Evolutionary conservation across 2,113 vertebrate genomes (phyloP).

Genomic region (Cyanoramphus novaezelandiae): DNA sequence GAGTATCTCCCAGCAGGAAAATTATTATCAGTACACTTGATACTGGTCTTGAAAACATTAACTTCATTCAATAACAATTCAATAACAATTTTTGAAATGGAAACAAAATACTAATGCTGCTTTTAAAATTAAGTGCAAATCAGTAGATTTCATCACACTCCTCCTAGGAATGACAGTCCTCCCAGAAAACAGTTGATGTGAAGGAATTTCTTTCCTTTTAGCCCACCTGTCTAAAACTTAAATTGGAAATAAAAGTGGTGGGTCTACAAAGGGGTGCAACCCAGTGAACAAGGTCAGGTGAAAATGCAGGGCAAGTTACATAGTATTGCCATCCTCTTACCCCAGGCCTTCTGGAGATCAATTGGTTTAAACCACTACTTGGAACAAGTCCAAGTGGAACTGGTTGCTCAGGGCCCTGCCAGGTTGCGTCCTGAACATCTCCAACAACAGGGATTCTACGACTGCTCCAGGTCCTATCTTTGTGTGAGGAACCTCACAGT

Average conservation of each 20-base stretch:
- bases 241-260: not conserved
- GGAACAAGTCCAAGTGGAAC: not conserved
- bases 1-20: not conserved
- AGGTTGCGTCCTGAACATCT: not conserved
- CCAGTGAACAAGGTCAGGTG: not conserved
- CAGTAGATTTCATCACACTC: not conserved
- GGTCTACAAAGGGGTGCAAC: not conserved
- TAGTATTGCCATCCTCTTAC: not conserved
- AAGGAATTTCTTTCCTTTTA: not conserved
- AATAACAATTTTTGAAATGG: not conserved
- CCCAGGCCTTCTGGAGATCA: not conserved
- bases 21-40: not conserved
- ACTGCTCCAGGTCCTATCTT: not conserved
- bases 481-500: not conserved
- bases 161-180: not conserved
- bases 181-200: not conserved
- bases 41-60: not conserved
- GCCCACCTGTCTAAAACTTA: not conserved
- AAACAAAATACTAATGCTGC: not conserved
- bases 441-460: not conserved
- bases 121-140: not conserved
- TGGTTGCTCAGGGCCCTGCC: not conserved
- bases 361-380: not conserved
- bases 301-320: not conserved
- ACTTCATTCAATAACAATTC: not conserved